These are phyloP conservation scores for Lepidothrix coronata DNA, from an alignment of 2,113 vertebrate genomes.

Conservation along the genomic window DNA sequence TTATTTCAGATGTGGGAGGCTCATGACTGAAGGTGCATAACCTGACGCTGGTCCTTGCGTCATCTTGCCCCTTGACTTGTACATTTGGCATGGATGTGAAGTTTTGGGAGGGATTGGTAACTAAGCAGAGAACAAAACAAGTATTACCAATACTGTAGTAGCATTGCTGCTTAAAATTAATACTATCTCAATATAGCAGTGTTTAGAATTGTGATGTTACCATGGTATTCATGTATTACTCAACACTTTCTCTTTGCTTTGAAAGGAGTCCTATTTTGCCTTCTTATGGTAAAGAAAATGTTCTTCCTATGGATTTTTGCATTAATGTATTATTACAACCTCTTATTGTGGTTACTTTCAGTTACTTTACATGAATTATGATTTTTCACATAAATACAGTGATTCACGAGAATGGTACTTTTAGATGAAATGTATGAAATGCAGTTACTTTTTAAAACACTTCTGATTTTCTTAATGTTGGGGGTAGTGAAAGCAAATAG, in stretches of 20 bases:
- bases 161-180: not conserved
- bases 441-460: not conserved
- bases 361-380: not conserved
- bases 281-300: not conserved
- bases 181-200: not conserved
- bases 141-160: not conserved
- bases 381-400: not conserved
- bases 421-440: not conserved
- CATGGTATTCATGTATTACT: not conserved
- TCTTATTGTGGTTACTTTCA: not conserved
- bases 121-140: not conserved
- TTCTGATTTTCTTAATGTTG: not conserved
- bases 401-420: not conserved
- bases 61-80: not conserved
- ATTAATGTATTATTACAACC: not conserved
- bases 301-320: not conserved
- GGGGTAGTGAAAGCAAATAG: not conserved
- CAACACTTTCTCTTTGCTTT: not conserved
- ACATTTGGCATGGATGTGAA: fast-evolving
- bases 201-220: not conserved
- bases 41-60: not conserved
- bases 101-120: not conserved
- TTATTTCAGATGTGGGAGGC: not conserved
- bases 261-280: not conserved
- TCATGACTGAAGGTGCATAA: not conserved